phyloP scores from a whole-genome alignment of 2,113 vertebrate genomes.

The Bagarius yarrelli region DNA sequence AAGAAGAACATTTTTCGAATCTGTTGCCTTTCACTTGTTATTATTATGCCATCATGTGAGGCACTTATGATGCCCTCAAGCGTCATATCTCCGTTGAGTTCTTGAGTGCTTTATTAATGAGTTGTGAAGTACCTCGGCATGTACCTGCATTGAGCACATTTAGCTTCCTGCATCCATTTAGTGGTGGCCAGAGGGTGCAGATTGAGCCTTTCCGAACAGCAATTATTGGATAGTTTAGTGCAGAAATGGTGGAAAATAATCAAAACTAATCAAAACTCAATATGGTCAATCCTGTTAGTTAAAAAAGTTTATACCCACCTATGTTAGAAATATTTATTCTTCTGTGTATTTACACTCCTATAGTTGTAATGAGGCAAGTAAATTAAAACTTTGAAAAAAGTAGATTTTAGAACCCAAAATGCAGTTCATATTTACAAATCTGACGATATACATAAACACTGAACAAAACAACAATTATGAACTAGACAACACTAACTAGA shows the following conservation, averaged over 20 bases:
- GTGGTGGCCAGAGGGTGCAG: background rate
- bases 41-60: slow-evolving; percentile 49
- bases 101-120: slow-evolving; percentile 62
- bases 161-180: slow-evolving; percentile 2
- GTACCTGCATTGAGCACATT: slow-evolving; percentile 31
- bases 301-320: too few species aligned
- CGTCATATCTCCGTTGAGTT: slow-evolving; percentile 46
- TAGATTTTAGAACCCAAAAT: too few species aligned
- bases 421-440: too few species aligned
- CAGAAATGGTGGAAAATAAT: background rate
- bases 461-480: too few species aligned
- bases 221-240: background rate
- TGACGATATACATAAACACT: too few species aligned
- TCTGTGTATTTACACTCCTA: too few species aligned
- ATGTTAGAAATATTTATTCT: too few species aligned
- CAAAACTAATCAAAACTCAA: too few species aligned
- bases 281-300: too few species aligned
- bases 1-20: slow-evolving; percentile 39
- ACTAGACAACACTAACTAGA: too few species aligned
- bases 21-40: slow-evolving; percentile 59
- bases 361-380: too few species aligned
- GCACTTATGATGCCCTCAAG: slow-evolving; percentile 62
- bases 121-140: slow-evolving; percentile 48
- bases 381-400: too few species aligned
- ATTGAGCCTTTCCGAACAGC: background rate